Evolutionary conservation across 2,888 invertebrate species (phyloP), one percentile per base, ranked within the genome.

Genomic region (Rotaria socialis): DNA sequence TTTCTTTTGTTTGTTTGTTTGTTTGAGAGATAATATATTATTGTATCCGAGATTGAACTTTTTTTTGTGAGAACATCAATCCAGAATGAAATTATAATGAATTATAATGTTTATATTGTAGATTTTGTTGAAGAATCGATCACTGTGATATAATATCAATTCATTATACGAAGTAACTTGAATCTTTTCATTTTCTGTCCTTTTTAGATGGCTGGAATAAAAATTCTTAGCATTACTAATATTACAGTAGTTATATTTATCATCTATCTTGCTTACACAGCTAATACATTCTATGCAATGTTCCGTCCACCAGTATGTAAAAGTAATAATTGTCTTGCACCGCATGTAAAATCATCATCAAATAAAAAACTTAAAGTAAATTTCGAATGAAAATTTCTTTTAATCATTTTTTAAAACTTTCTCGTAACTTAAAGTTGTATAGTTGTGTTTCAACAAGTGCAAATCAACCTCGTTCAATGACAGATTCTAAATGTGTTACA

Each of bases 231-330:
- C 19, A 85, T 86, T n/a, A 86, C 86, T 5, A 86, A 85, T 35
- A 86, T 86, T 19, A 86, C 86, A 16, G 27, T 58, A n/a, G 22
- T 56, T 22, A n/a, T 86, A 16, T 86, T 86, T 35, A 22, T 60
- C 41, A 50, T 74, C 58, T 86, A 86, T 58, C 55, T 86, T 35
- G 16, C 47, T 24, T 80, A 56, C 50, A 86, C 85, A 10, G 55
- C 74, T 52, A 86, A 86, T 52, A 85, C 85, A 35, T 86, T 86
- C 52, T 86, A 86, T 86, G n/a, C 85, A 7, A 86, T 86, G 56
- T 86, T 86, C 80, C 50, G 75, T 56, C 80, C 80, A 41, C 52
- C 47, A 22, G 55, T 58, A 55, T 86, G 86, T 56, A 58, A 85
- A 74, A 80, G 22, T 27, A 84, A 50, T 52, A 52, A 85, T n/a